Conservation (phyloP, 2,113 vertebrate species). For the Mobula birostris region DNA sequence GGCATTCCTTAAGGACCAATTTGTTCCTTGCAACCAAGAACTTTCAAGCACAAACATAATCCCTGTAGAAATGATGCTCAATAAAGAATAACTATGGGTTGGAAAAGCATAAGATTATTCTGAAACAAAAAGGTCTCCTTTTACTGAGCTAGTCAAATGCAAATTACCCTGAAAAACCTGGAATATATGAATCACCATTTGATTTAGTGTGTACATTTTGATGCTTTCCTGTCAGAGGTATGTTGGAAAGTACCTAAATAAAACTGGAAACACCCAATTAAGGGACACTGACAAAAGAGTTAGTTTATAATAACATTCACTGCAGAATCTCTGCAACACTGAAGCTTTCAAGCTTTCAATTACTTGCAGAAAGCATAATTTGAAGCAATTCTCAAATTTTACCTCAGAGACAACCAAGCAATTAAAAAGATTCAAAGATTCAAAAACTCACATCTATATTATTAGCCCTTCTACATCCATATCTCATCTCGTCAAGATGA, state of each 20-base stretch:
- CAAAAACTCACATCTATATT: background rate
- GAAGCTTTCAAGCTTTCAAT: background rate
- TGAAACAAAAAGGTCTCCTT: background rate
- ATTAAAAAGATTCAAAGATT: too few relatives aligned
- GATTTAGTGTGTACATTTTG: background rate
- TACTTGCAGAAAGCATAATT: background rate
- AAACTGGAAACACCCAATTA: background rate
- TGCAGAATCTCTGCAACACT: too few relatives aligned
- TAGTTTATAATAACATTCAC: background rate
- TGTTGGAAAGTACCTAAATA: background rate
- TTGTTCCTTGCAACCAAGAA: background rate
- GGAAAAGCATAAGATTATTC: constrained; percentile 11
- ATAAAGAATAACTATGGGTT: background rate
- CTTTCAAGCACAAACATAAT: background rate
- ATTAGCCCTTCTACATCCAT: too few relatives aligned
- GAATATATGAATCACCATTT: background rate
- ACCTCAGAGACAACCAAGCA: background rate
- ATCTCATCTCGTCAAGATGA: too few relatives aligned
- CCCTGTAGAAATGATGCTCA: background rate
- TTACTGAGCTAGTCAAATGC: background rate
- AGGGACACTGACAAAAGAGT: background rate
- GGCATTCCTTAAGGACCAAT: constrained; percentile 26
- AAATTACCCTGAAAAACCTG: background rate
- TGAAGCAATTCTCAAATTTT: background rate
- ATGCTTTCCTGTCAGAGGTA: background rate